Evolutionary conservation across 2,888 invertebrate genomes (phyloP), one percentile per base, ranked within the genome.

Genomic region (Luperina testacea): DNA sequence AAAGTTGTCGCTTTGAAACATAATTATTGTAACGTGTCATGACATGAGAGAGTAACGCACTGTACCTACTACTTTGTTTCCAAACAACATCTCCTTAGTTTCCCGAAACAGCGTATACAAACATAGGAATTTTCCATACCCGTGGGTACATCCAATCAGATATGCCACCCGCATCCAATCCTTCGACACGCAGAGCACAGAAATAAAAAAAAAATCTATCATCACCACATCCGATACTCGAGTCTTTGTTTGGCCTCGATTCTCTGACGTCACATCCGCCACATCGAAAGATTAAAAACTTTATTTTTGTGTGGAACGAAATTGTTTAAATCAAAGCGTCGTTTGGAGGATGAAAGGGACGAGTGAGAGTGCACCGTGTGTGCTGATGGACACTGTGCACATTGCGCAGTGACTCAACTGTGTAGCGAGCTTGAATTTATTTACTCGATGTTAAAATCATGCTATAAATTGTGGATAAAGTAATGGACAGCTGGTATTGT

Each of bases 281-380:
- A 84, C 87, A 85, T 84, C 78, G 83, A 78, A 83, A 87, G 82
- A 88, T 88, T 84, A 89, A 89, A 87, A 88, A 87, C 87, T 90
- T 91, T 90, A 89, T 91, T 90, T 91, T 79, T 81, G 87, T 84
- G 81, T 82, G 85, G 86, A 85, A 85, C 90, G 81, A 86, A 87
- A 90, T 90, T 90, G 90, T 91, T 90, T 91, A 88, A 59, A 90
- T 90, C 88, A 89, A 86, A 90, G 86, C 87, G 79, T 77, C 84
- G 88, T 88, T 85, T 83, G 69, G 63, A 78, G 82, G 76, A 90
- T 89, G 81, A 90, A 90, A 86, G 86, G 82, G 88, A 83, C 51
- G 67, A 76, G 69, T 72, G 74, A 53, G 77, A 72, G 72, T 76
- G 80, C 64, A 67, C 71, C 27, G 78, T 69, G 61, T 72, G 78